A percentile compares a stretch with the other conserved stretches of the same genome.
Conservation (phyloP, 2,113 vertebrate species). For the Labeo catla region DNA sequence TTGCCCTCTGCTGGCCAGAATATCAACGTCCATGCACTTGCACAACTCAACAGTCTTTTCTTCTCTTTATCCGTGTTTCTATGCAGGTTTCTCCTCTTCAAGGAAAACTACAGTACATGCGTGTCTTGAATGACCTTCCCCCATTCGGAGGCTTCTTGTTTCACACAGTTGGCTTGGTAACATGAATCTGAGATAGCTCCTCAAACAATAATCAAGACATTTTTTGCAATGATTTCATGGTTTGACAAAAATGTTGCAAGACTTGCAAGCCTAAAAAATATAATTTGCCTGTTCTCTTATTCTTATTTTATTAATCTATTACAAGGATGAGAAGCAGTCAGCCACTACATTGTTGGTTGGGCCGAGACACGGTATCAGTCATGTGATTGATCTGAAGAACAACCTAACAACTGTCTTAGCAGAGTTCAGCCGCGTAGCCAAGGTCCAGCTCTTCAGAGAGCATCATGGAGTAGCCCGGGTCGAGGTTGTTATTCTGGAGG, state of each 20-base stretch:
- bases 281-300: neutral
- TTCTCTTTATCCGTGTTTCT: neutral
- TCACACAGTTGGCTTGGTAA: slow-evolving; percentile 95
- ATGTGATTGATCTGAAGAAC: slow-evolving; percentile 98
- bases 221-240: neutral
- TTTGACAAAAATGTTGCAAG: neutral
- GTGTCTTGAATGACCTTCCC: slow-evolving; percentile 94
- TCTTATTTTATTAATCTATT: neutral
- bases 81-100: slow-evolving; percentile 89
- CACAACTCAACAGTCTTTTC: neutral
- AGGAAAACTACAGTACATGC: slow-evolving; percentile 97
- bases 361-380: slow-evolving; percentile 96
- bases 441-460: slow-evolving; percentile 95
- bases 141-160: slow-evolving; percentile 96
- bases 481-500: slow-evolving; percentile 92
- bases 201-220: neutral
- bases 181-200: neutral
- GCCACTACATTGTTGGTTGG: slow-evolving; percentile 94
- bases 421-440: slow-evolving; percentile 94
- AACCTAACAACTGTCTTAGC: slow-evolving; percentile 97
- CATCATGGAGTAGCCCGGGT: slow-evolving; percentile 95
- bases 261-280: neutral
- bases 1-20: slow-evolving; percentile 41
- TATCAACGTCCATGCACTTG: neutral
- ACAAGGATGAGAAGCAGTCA: slow-evolving; percentile 92